These are phyloP conservation scores for Scleropages formosus DNA, from an alignment of 2,797 vertebrate species.

Conservation along the genomic window DNA sequence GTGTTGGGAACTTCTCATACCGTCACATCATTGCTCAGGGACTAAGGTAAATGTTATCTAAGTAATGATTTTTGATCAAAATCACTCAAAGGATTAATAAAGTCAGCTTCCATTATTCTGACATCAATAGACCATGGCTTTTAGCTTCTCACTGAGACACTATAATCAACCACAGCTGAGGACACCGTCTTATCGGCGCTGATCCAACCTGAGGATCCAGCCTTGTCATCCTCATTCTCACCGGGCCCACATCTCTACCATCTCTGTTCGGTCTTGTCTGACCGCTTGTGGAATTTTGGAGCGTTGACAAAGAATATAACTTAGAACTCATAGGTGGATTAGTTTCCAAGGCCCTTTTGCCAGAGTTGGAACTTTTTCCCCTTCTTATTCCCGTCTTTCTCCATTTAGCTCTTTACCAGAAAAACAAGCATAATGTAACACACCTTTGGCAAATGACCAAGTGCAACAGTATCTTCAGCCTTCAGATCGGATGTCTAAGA, in stretches of 20 bases:
- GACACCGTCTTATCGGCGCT: neutral
- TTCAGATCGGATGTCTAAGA: neutral
- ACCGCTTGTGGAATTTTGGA: constrained; percentile 42
- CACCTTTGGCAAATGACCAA: neutral
- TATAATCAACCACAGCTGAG: constrained; percentile 12
- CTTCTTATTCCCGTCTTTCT: neutral
- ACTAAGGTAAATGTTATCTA: neutral
- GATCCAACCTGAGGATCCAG: neutral
- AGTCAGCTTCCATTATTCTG: constrained; percentile 5
- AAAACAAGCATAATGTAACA: neutral
- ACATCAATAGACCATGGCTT: neutral
- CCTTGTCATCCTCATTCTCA: constrained; percentile 12
- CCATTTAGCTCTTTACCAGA: neutral
- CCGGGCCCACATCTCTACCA: constrained; percentile 14
- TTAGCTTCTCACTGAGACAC: neutral
- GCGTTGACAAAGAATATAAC: constrained; percentile 43
- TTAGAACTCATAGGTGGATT: constrained; percentile 39
- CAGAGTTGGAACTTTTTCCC: constrained; percentile 30
- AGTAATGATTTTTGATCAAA: neutral
- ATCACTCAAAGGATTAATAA: neutral
- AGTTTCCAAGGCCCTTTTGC: constrained; percentile 38
- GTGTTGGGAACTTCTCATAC: neutral
- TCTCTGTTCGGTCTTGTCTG: constrained; percentile 37
- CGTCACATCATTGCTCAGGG: neutral
- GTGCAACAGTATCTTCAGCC: neutral